Conservation (phyloP, 2,888 invertebrate genomes). For the Megamerina dolium region DNA sequence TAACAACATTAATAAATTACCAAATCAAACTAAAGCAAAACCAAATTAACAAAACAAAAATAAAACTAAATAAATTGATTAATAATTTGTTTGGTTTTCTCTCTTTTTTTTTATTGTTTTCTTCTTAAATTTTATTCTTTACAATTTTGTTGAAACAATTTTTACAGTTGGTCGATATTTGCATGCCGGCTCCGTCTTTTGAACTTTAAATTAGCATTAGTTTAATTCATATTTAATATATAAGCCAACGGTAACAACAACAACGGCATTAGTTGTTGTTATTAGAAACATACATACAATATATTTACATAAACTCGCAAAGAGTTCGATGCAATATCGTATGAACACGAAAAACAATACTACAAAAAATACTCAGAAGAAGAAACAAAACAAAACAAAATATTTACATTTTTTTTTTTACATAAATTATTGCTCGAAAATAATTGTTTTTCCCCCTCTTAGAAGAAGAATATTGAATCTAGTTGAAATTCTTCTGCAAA, state of each 20-base stretch:
- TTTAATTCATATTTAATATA: constrained; percentile 24
- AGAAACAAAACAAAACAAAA: constrained; percentile 10
- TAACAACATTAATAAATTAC: too few relatives aligned
- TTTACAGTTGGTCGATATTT: constrained; percentile 52
- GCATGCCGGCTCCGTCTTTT: constrained; percentile 53
- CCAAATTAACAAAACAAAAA: not conserved
- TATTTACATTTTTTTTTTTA: not conserved
- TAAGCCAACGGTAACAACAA: constrained; percentile 10
- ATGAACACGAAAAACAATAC: too few relatives aligned
- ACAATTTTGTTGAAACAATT: constrained; percentile 34
- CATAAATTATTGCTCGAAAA: not conserved
- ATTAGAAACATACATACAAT: too few relatives aligned
- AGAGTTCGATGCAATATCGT: too few relatives aligned
- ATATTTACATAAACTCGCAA: too few relatives aligned
- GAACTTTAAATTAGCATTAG: constrained; percentile 34
- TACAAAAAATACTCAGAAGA: constrained; percentile 18
- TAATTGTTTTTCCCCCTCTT: not conserved
- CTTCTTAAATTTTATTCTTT: constrained; percentile 18
- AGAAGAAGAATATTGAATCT: not conserved
- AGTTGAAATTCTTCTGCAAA: too few relatives aligned
- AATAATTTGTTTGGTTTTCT: constrained; percentile 3
- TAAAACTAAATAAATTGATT: not conserved
- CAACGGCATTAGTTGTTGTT: too few relatives aligned
- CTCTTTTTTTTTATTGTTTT: constrained; percentile 6
- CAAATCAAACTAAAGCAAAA: too few relatives aligned